Evolutionary conservation across 2,888 invertebrate genomes (phyloP).

Genomic region (Quadroppia sp.): DNA sequence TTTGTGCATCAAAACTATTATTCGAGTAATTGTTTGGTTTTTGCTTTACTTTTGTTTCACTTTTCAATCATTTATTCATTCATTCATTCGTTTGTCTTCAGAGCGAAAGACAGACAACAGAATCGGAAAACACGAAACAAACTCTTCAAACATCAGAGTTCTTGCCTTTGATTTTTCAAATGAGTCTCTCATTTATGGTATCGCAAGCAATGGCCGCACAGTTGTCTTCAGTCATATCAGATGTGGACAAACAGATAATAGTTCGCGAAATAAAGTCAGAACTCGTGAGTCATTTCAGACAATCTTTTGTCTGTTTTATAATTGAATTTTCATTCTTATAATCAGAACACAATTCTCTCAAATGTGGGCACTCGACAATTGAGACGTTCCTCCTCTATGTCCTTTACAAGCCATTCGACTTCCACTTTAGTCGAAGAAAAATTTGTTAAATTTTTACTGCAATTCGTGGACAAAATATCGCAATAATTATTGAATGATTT

Average conservation of each 20-base stretch:
- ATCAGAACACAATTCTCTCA: background rate
- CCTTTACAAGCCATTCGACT: background rate
- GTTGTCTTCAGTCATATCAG: background rate
- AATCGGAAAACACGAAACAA: no score
- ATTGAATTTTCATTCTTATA: background rate
- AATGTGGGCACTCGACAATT: background rate
- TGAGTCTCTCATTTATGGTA: constrained; percentile 20
- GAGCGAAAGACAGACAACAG: no score
- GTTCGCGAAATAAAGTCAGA: constrained; percentile 38
- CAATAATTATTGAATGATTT: background rate
- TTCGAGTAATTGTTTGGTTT: constrained; percentile 27
- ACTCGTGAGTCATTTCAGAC: constrained; percentile 25
- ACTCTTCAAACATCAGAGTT: background rate
- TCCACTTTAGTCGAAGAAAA: background rate
- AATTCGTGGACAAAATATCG: constrained; percentile 25
- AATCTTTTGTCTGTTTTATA: background rate
- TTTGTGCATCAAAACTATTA: constrained; percentile 49
- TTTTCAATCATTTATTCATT: no score
- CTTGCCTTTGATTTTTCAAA: constrained; percentile 9
- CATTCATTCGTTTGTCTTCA: no score
- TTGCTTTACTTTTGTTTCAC: no score
- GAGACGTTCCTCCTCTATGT: background rate
- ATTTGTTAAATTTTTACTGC: constrained; percentile 27
- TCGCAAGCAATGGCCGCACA: constrained; percentile 30
- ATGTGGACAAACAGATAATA: constrained; percentile 39